Conservation (phyloP, 2,113 vertebrate genomes). For the Gopherus evgoodei region DNA sequence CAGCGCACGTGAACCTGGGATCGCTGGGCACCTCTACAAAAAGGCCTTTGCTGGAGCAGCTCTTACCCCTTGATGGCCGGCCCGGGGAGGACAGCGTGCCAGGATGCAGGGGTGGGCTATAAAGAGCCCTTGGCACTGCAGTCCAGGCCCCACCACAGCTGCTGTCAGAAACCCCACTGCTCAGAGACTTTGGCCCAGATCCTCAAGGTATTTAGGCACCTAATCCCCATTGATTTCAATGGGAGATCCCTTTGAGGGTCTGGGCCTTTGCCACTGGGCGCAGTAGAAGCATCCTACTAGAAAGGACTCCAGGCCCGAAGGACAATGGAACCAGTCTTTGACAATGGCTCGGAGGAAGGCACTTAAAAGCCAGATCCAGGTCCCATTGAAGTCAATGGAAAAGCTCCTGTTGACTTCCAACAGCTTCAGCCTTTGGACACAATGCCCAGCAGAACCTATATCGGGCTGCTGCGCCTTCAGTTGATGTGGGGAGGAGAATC, state of each 20-base stretch:
- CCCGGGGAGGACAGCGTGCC: background rate
- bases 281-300: background rate
- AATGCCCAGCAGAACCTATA: background rate
- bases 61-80: background rate
- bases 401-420: background rate
- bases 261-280: too few relatives aligned
- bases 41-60: background rate
- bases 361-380: background rate
- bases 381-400: background rate
- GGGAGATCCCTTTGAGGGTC: background rate
- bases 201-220: background rate
- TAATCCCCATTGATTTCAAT: background rate
- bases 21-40: too few relatives aligned
- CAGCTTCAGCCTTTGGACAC: background rate
- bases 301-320: background rate
- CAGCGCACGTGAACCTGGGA: fast-evolving
- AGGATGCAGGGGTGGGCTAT: background rate
- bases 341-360: background rate
- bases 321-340: background rate
- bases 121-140: background rate
- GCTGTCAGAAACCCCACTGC: background rate
- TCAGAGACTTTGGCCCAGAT: background rate
- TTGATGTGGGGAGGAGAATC: background rate
- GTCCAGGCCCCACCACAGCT: background rate
- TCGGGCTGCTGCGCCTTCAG: too few relatives aligned